A percentile compares a stretch with the other conserved stretches of the same genome.
Evolutionary conservation across 2,888 invertebrate genomes (phyloP).

Genomic region (Heliconius hortense): DNA sequence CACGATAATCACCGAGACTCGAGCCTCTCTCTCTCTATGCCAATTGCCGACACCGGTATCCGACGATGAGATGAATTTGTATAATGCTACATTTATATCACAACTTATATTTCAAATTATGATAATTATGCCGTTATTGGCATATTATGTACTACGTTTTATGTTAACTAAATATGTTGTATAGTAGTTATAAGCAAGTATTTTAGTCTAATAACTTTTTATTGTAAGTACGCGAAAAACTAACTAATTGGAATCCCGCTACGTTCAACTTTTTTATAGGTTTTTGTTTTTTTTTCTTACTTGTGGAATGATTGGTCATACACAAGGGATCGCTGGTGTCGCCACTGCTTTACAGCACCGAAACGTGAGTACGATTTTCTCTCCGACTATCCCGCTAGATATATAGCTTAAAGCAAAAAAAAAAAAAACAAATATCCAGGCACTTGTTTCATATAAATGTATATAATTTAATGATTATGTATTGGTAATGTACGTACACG

Average conservation of each 20-base stretch:
- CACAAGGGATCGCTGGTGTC: not conserved
- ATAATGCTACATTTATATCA: slow-evolving; percentile 35
- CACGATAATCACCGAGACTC: slow-evolving; percentile 53
- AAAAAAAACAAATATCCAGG: not conserved
- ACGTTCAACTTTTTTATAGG: too few species aligned
- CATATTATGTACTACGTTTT: not conserved
- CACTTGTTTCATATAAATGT: not conserved
- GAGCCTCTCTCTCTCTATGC: slow-evolving; percentile 40
- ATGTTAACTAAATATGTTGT: not conserved
- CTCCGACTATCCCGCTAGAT: too few species aligned
- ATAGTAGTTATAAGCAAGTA: too few species aligned
- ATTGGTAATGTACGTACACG: not conserved
- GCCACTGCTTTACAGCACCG: not conserved
- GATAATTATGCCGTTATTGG: slow-evolving; percentile 13
- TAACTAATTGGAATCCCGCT: not conserved
- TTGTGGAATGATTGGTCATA: not conserved
- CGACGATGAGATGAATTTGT: slow-evolving; percentile 39
- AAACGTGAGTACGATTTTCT: not conserved
- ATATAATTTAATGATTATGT: not conserved
- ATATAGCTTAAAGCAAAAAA: too few species aligned
- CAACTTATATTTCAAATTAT: slow-evolving; percentile 37
- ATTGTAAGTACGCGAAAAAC: not conserved
- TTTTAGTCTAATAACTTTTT: not conserved
- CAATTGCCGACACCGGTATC: slow-evolving; percentile 46
- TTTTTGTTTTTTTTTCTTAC: not conserved